Conservation (phyloP, 2,888 invertebrate species). For the Campoplex capitator region DNA sequence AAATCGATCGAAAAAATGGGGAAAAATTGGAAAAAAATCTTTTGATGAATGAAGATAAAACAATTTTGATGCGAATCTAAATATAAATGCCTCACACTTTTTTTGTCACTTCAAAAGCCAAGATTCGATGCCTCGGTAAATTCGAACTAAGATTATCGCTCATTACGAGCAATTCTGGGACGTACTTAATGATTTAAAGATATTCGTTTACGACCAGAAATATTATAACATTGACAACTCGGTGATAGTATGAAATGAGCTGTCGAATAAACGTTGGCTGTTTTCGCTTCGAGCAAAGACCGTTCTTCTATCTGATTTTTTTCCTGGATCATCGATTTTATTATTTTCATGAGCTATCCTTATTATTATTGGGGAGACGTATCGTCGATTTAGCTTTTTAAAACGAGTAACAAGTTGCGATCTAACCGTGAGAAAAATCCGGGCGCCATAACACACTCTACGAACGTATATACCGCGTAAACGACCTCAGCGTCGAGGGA, state of each 20-base stretch:
- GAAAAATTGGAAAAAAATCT: neutral
- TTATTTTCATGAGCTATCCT: conserved; percentile 7
- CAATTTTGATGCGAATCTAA: neutral
- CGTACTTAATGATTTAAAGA: neutral
- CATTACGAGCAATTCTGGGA: conserved; percentile 5
- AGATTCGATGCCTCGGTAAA: neutral
- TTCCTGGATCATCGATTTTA: conserved; percentile 18
- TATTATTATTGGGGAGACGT: conserved; percentile 55
- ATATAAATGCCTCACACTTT: neutral
- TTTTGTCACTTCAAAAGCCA: neutral
- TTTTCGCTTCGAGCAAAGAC: neutral
- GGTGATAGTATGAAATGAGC: conserved; percentile 11
- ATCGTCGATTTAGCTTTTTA: conserved; percentile 47
- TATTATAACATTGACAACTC: neutral
- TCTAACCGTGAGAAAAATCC: conserved; percentile 69
- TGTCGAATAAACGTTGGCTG: conserved; percentile 1
- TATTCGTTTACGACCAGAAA: conserved; percentile 7
- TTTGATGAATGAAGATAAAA: neutral
- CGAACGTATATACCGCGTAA: conserved; percentile 51
- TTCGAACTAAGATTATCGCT: neutral
- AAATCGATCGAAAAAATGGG: neutral
- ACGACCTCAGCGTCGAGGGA: conserved; percentile 63
- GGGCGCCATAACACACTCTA: conserved; percentile 59
- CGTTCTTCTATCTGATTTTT: neutral
- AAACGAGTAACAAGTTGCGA: conserved; percentile 47